phyloP scores from a whole-genome alignment of 2,888 invertebrate species.

The Athripsodes cinereus region DNA sequence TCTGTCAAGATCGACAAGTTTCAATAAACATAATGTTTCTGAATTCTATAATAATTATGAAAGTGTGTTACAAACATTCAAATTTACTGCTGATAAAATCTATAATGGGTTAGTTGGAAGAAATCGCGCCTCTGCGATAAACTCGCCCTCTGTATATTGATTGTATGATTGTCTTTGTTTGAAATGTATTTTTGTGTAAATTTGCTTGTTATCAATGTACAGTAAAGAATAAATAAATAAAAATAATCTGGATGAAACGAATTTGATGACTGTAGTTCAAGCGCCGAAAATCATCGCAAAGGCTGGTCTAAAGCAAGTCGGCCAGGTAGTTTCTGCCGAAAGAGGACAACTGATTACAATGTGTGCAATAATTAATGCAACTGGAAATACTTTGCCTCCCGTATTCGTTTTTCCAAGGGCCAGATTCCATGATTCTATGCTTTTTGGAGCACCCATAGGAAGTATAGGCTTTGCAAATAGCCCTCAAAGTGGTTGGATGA shows the following conservation, averaged over 20 bases:
- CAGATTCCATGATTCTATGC: not conserved
- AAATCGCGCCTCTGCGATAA: too few species aligned
- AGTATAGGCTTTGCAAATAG: not conserved
- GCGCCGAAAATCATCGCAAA: not conserved
- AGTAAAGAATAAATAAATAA: too few species aligned
- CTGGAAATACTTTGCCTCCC: not conserved
- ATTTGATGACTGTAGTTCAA: not conserved
- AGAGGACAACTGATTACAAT: constrained; percentile 1
- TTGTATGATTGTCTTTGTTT: too few species aligned
- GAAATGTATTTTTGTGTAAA: too few species aligned
- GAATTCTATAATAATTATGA: not conserved
- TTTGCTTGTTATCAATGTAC: too few species aligned
- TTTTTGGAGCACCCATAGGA: too few species aligned
- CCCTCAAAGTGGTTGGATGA: not conserved
- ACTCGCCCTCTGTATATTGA: too few species aligned
- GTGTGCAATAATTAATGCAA: not conserved
- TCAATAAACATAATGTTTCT: too few species aligned
- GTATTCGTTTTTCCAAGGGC: constrained; percentile 3
- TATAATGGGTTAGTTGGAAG: too few species aligned
- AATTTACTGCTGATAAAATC: not conserved
- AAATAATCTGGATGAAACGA: not conserved
- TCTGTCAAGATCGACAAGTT: not conserved
- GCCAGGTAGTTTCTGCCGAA: not conserved
- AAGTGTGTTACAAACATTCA: not conserved
- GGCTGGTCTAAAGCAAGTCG: not conserved